Conservation (phyloP, 2,888 invertebrate species). For the Philhelius pedissequus region DNA sequence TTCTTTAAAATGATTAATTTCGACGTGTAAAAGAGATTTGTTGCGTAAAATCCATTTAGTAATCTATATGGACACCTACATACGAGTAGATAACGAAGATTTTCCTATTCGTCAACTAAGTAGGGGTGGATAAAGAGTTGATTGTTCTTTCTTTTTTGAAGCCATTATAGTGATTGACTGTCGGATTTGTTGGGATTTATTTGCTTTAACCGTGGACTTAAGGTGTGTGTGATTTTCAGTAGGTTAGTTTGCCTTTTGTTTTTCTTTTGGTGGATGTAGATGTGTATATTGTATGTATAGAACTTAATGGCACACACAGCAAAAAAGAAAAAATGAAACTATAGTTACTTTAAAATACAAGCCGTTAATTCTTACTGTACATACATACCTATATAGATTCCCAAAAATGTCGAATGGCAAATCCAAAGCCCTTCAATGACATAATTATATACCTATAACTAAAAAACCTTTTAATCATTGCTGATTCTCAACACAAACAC, state of each 20-base stretch:
- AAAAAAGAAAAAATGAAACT: too few relatives aligned
- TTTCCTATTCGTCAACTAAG: not conserved
- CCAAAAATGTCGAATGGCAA: too few relatives aligned
- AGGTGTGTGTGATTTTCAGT: not conserved
- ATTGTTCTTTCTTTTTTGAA: not conserved
- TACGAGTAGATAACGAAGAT: conserved; percentile 39
- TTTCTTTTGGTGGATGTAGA: not conserved
- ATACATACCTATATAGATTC: too few relatives aligned
- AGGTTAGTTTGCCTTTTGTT: not conserved
- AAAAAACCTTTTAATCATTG: not conserved
- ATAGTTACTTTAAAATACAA: too few relatives aligned
- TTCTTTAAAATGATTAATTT: conserved; percentile 52
- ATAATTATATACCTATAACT: too few relatives aligned
- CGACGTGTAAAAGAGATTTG: not conserved
- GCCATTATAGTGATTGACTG: conserved; percentile 53
- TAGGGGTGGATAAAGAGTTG: not conserved
- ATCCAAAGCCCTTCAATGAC: not conserved
- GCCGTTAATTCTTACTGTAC: too few relatives aligned
- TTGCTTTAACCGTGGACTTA: not conserved
- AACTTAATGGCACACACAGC: too few relatives aligned
- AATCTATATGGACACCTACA: too few relatives aligned
- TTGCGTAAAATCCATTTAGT: conserved; percentile 53
- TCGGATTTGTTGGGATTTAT: conserved; percentile 2
- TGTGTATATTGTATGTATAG: too few relatives aligned
- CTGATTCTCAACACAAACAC: too few relatives aligned